A percentile compares a stretch with the other conserved stretches of the same genome.
Conservation (phyloP, 2,888 invertebrate species). For the Sceliomorpha sp. region DNA sequence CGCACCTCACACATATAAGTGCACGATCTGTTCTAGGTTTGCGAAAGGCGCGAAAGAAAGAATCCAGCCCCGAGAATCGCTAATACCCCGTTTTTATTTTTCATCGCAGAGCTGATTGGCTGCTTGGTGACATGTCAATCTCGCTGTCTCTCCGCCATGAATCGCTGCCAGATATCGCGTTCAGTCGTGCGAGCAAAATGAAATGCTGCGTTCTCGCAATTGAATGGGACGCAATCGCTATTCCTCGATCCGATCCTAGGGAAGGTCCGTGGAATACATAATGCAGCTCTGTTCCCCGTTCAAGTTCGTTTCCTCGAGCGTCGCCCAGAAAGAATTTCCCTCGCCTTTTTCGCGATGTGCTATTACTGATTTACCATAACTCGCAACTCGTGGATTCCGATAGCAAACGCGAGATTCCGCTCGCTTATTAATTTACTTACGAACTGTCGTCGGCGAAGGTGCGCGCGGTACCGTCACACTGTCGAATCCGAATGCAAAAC, state of each 20-base stretch:
- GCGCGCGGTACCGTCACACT: no score
- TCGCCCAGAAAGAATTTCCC: constrained; percentile 9
- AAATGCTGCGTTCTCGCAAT: constrained; percentile 38
- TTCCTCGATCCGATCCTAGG: constrained; percentile 25
- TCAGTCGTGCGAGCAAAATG: constrained; percentile 57
- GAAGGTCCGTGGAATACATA: constrained; percentile 28
- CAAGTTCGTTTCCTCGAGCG: constrained; percentile 4
- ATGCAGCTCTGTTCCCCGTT: constrained; percentile 9
- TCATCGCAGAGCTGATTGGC: constrained; percentile 22
- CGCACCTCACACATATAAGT: not conserved
- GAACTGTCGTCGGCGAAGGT: no score
- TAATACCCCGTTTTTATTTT: constrained; percentile 7
- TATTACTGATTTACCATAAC: not conserved
- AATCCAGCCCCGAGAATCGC: constrained; percentile 5
- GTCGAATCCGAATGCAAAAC: no score
- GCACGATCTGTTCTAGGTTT: constrained; percentile 5
- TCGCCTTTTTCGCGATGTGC: not conserved
- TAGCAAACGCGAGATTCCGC: no score
- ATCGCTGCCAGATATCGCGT: constrained; percentile 24
- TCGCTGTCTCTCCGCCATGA: constrained; percentile 39
- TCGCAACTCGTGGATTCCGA: not conserved
- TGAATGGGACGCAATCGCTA: constrained; percentile 56
- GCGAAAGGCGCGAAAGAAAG: constrained; percentile 11
- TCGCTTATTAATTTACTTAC: no score
- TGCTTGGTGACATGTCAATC: constrained; percentile 23